Percentiles rank a stretch among this genome's conserved stretches.
These are phyloP conservation scores for Centroberyx gerrardi DNA, from an alignment of 2,797 vertebrate species.

Conservation along the genomic window DNA sequence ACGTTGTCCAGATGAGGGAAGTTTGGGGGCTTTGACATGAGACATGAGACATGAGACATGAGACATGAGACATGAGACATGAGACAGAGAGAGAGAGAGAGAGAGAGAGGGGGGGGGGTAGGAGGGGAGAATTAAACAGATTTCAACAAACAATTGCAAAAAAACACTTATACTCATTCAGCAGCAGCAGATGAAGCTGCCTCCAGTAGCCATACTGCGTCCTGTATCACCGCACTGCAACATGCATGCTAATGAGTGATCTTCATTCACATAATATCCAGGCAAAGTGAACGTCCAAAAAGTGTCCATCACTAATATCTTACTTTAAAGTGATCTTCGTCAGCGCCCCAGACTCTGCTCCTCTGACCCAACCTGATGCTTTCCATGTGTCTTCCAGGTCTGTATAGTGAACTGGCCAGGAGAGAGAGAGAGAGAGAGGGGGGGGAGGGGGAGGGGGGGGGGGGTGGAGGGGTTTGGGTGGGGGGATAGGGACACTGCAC, in stretches of 20 bases:
- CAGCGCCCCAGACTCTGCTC: constrained; percentile 18
- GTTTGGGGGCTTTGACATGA: constrained; percentile 55
- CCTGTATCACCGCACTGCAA: background rate
- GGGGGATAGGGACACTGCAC: constrained; percentile 69
- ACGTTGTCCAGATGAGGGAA: constrained; percentile 82
- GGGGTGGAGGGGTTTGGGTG: background rate
- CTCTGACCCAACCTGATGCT: constrained; percentile 68
- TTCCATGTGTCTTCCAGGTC: constrained; percentile 79
- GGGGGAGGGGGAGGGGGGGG: background rate
- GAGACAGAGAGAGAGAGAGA: background rate
- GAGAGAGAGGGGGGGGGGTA: background rate
- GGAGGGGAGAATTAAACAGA: no score
- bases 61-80: background rate
- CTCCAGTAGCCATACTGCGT: background rate
- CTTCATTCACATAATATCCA: background rate
- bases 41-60: no score
- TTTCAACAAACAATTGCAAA: no score
- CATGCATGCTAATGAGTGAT: background rate
- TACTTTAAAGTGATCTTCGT: constrained; percentile 20
- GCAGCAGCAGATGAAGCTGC: background rate
- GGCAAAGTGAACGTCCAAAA: constrained; percentile 3
- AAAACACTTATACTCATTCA: constrained; percentile 1
- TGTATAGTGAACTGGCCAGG: constrained; percentile 57
- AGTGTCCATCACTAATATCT: background rate
- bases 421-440: constrained; percentile 47